Percentiles rank a stretch among this genome's conserved stretches.
Conservation (phyloP, 1,140 invertebrate genomes). For the Drosophila parvula region DNA sequence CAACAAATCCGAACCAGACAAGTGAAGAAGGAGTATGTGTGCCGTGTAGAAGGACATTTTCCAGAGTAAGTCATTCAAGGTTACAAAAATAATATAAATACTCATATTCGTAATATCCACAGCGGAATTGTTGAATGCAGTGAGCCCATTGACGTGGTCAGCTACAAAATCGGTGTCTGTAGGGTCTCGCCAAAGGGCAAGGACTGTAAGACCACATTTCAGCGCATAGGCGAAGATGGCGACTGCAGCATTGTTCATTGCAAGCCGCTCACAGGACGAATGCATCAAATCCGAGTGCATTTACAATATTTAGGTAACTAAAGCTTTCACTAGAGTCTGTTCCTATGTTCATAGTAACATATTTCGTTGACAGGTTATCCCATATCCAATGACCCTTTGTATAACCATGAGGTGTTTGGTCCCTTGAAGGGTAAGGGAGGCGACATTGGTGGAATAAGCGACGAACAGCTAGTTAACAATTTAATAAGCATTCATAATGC, state of each 20-base stretch:
- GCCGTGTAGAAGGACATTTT: constrained; percentile 97
- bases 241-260: constrained; percentile 97
- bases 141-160: constrained; percentile 96
- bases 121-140: constrained; percentile 93
- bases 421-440: constrained; percentile 96
- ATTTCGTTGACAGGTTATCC: constrained; percentile 86
- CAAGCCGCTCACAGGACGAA: constrained; percentile 96
- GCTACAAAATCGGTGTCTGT: constrained; percentile 97
- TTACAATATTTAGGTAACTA: constrained; percentile 94
- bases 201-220: constrained; percentile 95
- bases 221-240: constrained; percentile 93
- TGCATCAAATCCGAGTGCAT: constrained; percentile 99
- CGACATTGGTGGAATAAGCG: constrained; percentile 94
- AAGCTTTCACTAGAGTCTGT: not conserved
- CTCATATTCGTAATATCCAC: constrained; percentile 38
- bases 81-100: not conserved
- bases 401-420: constrained; percentile 97
- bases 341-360: not conserved
- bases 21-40: constrained; percentile 98
- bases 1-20: constrained; percentile 96
- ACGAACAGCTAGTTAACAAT: constrained; percentile 95
- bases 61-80: constrained; percentile 91
- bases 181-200: constrained; percentile 96
- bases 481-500: constrained; percentile 96
- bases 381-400: constrained; percentile 98